A percentile compares a stretch with the other conserved stretches of the same genome.
Evolutionary conservation across 37 sponge, comb jelly and placozoan genomes (phyloP).

Genomic region (Amphimedon queenslandica): DNA sequence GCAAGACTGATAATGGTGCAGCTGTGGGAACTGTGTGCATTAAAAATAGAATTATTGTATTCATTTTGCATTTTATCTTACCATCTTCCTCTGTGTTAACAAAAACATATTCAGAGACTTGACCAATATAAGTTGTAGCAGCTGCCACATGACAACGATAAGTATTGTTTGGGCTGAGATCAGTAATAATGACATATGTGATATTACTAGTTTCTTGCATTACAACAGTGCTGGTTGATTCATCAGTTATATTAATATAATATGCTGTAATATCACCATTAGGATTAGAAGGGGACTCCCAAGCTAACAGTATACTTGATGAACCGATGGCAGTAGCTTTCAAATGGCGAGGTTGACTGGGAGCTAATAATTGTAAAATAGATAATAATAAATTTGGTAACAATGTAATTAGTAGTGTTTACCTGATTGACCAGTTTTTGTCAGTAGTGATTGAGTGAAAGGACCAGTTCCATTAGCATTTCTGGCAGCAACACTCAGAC

Average conservation of each 20-base stretch:
- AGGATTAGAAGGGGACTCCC: slow-evolving; percentile 21
- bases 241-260: neutral
- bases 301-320: neutral
- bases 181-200: neutral
- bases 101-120: neutral
- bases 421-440: too few species aligned
- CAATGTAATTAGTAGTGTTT: too few species aligned
- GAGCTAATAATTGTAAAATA: too few species aligned
- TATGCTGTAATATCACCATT: slow-evolving; percentile 27
- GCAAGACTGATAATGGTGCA: too few species aligned
- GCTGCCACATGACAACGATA: slow-evolving; percentile 1
- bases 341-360: too few species aligned
- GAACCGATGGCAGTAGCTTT: neutral
- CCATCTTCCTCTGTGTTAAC: slow-evolving; percentile 10
- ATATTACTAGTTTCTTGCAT: neutral
- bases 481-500: too few species aligned
- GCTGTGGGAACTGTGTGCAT: too few species aligned
- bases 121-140: neutral
- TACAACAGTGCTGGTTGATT: neutral
- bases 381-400: too few species aligned
- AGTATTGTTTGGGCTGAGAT: neutral
- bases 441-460: too few species aligned
- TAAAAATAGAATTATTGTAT: too few species aligned
- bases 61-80: too few species aligned
- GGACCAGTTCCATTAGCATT: too few species aligned